These are phyloP conservation scores for Idaea dimidiata DNA, from an alignment of 2,888 invertebrate genomes.

Conservation along the genomic window DNA sequence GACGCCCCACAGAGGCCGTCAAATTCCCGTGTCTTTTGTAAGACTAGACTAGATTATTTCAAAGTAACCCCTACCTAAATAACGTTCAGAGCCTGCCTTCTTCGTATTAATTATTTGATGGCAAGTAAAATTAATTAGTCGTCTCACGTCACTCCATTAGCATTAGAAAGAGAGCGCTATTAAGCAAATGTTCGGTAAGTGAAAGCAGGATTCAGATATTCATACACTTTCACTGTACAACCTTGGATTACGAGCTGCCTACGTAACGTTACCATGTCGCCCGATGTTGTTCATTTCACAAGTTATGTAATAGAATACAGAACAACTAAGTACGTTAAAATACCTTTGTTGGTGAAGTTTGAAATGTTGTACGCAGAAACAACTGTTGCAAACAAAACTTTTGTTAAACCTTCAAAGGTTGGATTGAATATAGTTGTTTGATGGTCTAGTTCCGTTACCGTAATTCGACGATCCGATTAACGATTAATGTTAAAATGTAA, in stretches of 20 bases:
- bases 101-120: too few relatives aligned
- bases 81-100: too few relatives aligned
- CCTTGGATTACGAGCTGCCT: constrained; percentile 57
- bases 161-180: constrained; percentile 34
- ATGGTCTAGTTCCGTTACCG: too few relatives aligned
- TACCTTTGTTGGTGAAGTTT: neutral
- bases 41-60: too few relatives aligned
- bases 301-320: constrained; percentile 19
- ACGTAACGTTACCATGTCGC: constrained; percentile 56
- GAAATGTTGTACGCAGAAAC: constrained; percentile 2
- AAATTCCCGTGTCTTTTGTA: too few relatives aligned
- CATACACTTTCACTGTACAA: constrained; percentile 63
- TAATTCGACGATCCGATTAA: too few relatives aligned
- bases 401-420: neutral
- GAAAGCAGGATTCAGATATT: constrained; percentile 46
- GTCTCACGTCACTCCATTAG: constrained; percentile 22
- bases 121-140: neutral
- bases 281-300: constrained; percentile 13
- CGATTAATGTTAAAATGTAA: too few relatives aligned
- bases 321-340: neutral
- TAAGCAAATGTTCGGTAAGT: constrained; percentile 36
- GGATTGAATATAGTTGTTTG: too few relatives aligned
- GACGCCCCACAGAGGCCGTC: too few relatives aligned
- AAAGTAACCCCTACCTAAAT: too few relatives aligned
- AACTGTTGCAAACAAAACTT: constrained; percentile 7